Base-by-base conservation (phyloP, 2,113 vertebrate genomes). In the Rhinopomastus cyanomelas region DNA sequence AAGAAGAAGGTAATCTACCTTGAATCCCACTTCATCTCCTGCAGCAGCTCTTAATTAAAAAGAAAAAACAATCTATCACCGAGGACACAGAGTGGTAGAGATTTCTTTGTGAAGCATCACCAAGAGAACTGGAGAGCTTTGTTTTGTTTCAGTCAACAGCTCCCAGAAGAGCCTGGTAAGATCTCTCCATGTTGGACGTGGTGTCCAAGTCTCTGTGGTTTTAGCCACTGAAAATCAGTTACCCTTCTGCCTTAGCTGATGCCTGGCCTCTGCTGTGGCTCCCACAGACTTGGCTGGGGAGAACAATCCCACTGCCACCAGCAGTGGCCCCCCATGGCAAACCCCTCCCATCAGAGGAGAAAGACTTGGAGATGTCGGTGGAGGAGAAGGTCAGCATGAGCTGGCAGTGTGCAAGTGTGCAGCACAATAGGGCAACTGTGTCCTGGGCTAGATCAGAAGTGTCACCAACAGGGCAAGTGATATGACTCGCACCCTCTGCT, bases 201-300 rank as follows among this genome's bases (percentile, higher is more conserved):
- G 16, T 13, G 19, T 17, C 32, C 0, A 1, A 39, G 48, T 18
- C 27, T 8, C 2, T 2, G 13, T 25, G 27, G 6, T 3, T 3
- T 8, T 17, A 4, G 6, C 2, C 42, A 21, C 72, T 9, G 57
- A 32, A 29, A 52, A 17, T 7, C 1, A 1, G 3, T 14, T 9
- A 9, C 34, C 26, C 13, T 12, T 5, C 19, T 52, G n/a, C 36
- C 27, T 42, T 6, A n/a, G 60, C 42, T 52, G 48, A 64, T 5
- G 36, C 11, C 5, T 2, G 11, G n/a, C 42, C 12, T 53, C 36
- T 1, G 0, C 16, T 1, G 10, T 0, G 14, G 37, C 60, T 57
- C 61, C 37, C 34, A 5, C 62, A 22, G 55, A 48, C 53, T 23
- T 27, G 27, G 21, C 21, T 23, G 49, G 29, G 32, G 4, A 3